Conservation (phyloP, 2,113 vertebrate genomes). For the Ammodramus savannarum region DNA sequence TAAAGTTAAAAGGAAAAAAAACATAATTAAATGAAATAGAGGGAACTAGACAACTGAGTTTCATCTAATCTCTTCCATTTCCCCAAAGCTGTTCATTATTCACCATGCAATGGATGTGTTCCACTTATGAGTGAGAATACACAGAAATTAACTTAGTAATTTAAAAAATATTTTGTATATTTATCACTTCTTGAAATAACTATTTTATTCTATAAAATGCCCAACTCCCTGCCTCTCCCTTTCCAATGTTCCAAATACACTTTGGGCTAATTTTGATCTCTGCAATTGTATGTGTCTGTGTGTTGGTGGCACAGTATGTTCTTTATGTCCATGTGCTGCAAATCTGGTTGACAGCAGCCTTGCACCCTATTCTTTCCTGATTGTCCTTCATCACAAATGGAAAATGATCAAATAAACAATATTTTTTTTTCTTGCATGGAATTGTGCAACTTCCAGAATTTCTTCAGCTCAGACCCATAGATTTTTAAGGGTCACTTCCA, state of each 20-base stretch:
- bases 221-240: not conserved
- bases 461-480: not conserved
- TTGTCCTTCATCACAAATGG: not conserved
- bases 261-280: conserved; percentile 34
- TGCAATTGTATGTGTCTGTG: not conserved
- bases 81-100: not conserved
- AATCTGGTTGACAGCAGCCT: conserved; percentile 15
- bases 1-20: not conserved
- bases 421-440: not conserved
- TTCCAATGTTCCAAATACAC: not conserved
- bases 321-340: not conserved
- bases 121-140: not conserved
- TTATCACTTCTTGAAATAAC: conserved; percentile 1
- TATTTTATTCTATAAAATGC: not conserved
- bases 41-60: not conserved
- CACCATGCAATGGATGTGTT: not conserved
- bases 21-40: not conserved
- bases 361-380: not conserved
- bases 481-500: not conserved
- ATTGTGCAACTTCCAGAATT: not conserved
- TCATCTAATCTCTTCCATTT: not conserved
- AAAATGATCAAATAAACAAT: not conserved
- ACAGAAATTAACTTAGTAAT: not conserved
- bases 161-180: not conserved
- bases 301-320: conserved; percentile 6